phyloP scores from a whole-genome alignment of 1,140 invertebrate species.

The Elysia chlorotica region DNA sequence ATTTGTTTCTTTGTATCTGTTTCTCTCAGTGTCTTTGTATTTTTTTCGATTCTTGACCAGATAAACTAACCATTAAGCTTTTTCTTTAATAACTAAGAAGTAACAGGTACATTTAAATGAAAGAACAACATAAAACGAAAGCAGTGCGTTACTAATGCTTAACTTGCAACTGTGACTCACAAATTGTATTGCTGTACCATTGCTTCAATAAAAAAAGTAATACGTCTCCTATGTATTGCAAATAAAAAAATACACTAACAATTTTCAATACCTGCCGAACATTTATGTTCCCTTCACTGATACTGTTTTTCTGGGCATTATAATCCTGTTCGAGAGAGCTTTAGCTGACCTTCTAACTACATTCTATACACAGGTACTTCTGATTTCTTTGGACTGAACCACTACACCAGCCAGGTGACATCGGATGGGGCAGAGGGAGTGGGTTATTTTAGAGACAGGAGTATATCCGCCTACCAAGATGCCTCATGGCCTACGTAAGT shows the following conservation, averaged over 20 bases:
- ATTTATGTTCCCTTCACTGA: not conserved
- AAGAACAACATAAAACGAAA: no score
- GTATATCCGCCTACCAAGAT: constrained; percentile 10
- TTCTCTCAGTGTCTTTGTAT: no score
- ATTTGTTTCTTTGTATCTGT: no score
- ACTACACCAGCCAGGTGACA: constrained; percentile 50
- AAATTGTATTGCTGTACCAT: no score
- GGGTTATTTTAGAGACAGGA: constrained; percentile 24
- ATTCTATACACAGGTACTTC: constrained; percentile 39
- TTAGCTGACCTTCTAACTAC: not conserved
- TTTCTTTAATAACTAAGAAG: no score
- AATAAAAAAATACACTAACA: not conserved
- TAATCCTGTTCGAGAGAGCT: not conserved
- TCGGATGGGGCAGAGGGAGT: not conserved
- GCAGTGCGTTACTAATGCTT: no score
- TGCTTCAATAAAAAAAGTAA: not conserved
- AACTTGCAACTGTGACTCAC: no score
- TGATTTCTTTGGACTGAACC: constrained; percentile 54
- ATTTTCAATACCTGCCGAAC: not conserved
- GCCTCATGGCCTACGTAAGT: constrained; percentile 28
- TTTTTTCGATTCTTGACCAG: no score
- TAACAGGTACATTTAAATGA: no score
- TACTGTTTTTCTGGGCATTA: not conserved
- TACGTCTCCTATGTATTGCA: not conserved
- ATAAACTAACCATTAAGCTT: no score